Percentiles rank a stretch among this genome's conserved stretches.
These are phyloP conservation scores for Napeogenes inachia DNA, from an alignment of 2,888 invertebrate genomes.

Conservation along the genomic window DNA sequence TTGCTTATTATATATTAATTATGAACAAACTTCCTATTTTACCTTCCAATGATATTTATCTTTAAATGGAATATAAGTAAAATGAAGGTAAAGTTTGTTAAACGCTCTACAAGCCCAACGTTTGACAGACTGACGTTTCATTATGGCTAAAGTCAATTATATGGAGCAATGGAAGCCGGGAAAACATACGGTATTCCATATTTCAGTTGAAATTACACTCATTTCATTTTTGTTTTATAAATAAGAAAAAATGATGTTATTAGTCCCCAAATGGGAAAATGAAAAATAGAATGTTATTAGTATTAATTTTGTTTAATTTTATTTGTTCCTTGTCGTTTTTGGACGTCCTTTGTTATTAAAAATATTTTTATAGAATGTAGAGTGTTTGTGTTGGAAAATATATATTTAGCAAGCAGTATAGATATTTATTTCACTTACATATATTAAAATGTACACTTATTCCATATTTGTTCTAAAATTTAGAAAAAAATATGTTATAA, in stretches of 20 bases:
- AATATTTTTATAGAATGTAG: no score
- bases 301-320: slow-evolving; percentile 39
- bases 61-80: slow-evolving; percentile 4
- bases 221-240: slow-evolving; percentile 44
- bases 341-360: background rate
- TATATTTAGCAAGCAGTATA: no score
- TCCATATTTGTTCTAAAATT: no score
- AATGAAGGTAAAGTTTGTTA: slow-evolving; percentile 21
- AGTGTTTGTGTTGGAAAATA: no score
- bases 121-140: slow-evolving; percentile 48
- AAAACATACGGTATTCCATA: slow-evolving; percentile 53
- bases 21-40: background rate
- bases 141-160: slow-evolving; percentile 56
- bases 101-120: slow-evolving; percentile 19
- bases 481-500: no score
- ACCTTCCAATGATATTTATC: slow-evolving; percentile 10
- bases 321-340: slow-evolving; percentile 17
- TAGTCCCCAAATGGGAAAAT: slow-evolving; percentile 32
- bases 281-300: slow-evolving; percentile 45
- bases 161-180: slow-evolving; percentile 36
- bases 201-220: slow-evolving; percentile 53
- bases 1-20: no score
- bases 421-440: no score
- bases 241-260: slow-evolving; percentile 40
- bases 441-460: no score